Percentiles rank a stretch among this genome's conserved stretches.
Evolutionary conservation across 2,888 invertebrate genomes (phyloP).

Genomic region (Caenorhabditis sp.): DNA sequence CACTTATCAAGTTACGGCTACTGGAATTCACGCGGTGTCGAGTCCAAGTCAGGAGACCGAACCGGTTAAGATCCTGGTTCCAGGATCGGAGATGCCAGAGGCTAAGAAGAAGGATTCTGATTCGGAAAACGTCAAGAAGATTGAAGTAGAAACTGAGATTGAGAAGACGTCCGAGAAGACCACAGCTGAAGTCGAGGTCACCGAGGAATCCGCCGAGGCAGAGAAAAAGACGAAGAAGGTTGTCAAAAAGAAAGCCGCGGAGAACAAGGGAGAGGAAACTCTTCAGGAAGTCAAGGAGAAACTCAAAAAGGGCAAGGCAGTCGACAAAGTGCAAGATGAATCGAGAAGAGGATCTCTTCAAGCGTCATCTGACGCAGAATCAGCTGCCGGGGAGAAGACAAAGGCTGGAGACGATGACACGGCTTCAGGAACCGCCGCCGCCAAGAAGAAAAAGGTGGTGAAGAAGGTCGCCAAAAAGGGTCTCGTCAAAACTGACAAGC

Average conservation of each 20-base stretch:
- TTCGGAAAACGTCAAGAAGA: conserved; percentile 37
- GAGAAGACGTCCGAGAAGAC: neutral
- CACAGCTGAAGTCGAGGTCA: conserved; percentile 5
- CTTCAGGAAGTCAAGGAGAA: conserved; percentile 67
- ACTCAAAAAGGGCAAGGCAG: conserved; percentile 62
- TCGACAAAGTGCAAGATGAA: conserved; percentile 61
- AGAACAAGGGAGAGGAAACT: conserved; percentile 60
- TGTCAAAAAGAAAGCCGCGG: conserved; percentile 54
- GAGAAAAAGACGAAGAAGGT: conserved; percentile 61
- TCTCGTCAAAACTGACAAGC: conserved; percentile 46
- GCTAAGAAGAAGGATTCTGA: conserved; percentile 25
- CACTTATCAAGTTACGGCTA: conserved; percentile 74
- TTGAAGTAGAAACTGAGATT: neutral
- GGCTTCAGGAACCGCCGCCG: neutral
- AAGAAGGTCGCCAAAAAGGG: conserved; percentile 50
- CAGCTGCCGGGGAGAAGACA: conserved; percentile 41
- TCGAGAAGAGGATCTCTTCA: conserved; percentile 63
- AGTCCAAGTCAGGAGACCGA: conserved; percentile 65
- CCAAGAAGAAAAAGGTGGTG: conserved; percentile 65
- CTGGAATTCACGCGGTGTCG: conserved; percentile 67
- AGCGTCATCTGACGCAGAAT: conserved; percentile 56
- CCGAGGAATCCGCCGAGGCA: conserved; percentile 29
- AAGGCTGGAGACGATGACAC: conserved; percentile 31
- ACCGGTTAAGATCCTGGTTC: conserved; percentile 52
- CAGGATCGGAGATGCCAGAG: conserved; percentile 35